Evolutionary conservation across 2,113 vertebrate genomes (phyloP).

Genomic region (Cichladusa arquata): DNA sequence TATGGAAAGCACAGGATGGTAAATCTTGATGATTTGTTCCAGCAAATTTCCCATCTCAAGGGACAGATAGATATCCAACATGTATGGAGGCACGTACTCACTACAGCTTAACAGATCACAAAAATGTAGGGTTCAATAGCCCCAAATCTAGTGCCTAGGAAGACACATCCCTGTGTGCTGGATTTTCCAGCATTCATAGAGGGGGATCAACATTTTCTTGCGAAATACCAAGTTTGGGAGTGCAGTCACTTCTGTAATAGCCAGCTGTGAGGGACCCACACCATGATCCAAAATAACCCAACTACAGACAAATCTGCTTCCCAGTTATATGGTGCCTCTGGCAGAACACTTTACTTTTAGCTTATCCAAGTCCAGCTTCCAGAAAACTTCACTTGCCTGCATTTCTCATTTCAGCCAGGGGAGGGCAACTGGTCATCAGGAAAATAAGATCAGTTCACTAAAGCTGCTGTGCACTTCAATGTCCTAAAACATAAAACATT

Average conservation of each 20-base stretch:
- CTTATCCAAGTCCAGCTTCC: background rate
- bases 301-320: background rate
- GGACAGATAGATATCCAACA: background rate
- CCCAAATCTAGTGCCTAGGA: background rate
- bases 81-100: background rate
- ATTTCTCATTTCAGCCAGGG: constrained; percentile 9
- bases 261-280: background rate
- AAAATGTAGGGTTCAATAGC: background rate
- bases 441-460: background rate
- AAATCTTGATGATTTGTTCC: background rate
- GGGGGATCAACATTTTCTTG: background rate
- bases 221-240: background rate
- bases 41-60: background rate
- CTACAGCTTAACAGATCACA: background rate
- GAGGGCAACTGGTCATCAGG: constrained; percentile 20
- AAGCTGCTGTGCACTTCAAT: background rate
- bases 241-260: background rate
- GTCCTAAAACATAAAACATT: background rate
- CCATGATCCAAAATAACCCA: background rate
- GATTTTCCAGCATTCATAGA: accelerated
- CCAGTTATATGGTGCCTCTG: background rate
- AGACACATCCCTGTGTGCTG: background rate
- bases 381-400: background rate
- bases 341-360: background rate
- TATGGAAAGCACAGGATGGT: background rate